phyloP scores from a whole-genome alignment of 2,797 vertebrate species.

The Gadopsis marmoratus region DNA sequence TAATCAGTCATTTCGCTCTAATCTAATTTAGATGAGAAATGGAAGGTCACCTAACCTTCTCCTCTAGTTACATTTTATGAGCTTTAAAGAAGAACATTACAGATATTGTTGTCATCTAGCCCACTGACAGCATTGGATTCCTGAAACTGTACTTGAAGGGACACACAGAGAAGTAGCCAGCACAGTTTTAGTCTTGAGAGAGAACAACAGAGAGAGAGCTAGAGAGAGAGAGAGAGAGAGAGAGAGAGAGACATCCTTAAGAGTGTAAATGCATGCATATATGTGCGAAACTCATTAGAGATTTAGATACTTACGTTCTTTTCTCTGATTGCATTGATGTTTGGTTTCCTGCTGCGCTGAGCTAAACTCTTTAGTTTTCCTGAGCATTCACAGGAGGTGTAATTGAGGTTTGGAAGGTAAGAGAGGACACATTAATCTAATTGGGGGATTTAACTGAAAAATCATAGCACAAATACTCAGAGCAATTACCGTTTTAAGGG shows the following conservation, averaged over 20 bases:
- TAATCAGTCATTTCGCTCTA: conserved; percentile 6
- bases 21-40: conserved; percentile 7
- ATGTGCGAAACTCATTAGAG: conserved; percentile 51
- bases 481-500: conserved; percentile 31
- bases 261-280: conserved; percentile 38
- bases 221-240: not conserved
- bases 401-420: conserved; percentile 48
- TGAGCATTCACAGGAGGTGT: conserved; percentile 48
- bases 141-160: not conserved
- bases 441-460: conserved; percentile 37
- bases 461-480: conserved; percentile 18
- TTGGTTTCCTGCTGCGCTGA: conserved; percentile 46
- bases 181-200: not conserved
- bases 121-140: conserved; percentile 16
- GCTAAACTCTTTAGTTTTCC: conserved; percentile 38
- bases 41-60: not conserved
- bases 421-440: conserved; percentile 31
- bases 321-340: conserved; percentile 43
- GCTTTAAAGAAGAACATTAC: conserved; percentile 17
- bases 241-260: not conserved
- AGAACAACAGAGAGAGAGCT: not conserved
- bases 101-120: not conserved
- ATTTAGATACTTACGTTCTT: conserved; percentile 32
- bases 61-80: conserved; percentile 10
- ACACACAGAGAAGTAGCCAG: conserved; percentile 19